phyloP scores from a whole-genome alignment of 1,140 invertebrate species.

The Hirudo medicinalis region DNA sequence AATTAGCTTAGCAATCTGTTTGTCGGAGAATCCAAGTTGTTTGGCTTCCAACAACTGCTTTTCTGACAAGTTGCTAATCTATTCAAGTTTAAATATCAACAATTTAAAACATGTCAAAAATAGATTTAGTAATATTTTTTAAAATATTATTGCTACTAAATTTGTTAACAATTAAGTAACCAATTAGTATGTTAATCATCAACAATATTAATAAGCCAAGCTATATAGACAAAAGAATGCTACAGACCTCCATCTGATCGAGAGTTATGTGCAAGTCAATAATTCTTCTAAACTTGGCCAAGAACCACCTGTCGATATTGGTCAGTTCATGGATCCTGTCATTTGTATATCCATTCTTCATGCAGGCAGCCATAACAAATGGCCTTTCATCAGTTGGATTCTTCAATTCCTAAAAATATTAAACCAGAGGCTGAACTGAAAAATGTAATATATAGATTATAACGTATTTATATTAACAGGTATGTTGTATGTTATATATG shows the following conservation, averaged over 20 bases:
- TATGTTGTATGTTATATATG: too few species aligned
- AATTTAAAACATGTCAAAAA: not conserved
- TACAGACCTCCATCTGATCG: constrained; percentile 44
- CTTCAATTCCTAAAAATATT: constrained; percentile 56
- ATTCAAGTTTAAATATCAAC: not conserved
- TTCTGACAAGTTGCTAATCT: constrained; percentile 35
- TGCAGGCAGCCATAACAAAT: constrained; percentile 84
- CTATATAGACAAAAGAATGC: constrained; percentile 6
- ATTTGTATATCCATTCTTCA: constrained; percentile 63
- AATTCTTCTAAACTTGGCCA: constrained; percentile 87
- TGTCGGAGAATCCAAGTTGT: constrained; percentile 89
- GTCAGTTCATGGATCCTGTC: constrained; percentile 77
- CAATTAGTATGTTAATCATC: not conserved
- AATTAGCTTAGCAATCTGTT: constrained; percentile 76
- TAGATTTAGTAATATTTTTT: too few species aligned
- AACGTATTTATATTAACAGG: not conserved
- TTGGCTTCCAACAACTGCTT: constrained; percentile 65
- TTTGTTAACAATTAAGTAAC: constrained; percentile 5
- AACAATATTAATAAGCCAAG: not conserved
- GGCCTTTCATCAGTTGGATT: constrained; percentile 92
- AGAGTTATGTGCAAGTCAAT: constrained; percentile 53
- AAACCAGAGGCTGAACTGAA: constrained; percentile 4
- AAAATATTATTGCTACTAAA: not conserved
- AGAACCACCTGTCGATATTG: constrained; percentile 93
- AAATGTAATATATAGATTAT: not conserved